These are phyloP conservation scores for Anseranas semipalmata DNA, from an alignment of 2,113 vertebrate genomes.

Conservation along the genomic window DNA sequence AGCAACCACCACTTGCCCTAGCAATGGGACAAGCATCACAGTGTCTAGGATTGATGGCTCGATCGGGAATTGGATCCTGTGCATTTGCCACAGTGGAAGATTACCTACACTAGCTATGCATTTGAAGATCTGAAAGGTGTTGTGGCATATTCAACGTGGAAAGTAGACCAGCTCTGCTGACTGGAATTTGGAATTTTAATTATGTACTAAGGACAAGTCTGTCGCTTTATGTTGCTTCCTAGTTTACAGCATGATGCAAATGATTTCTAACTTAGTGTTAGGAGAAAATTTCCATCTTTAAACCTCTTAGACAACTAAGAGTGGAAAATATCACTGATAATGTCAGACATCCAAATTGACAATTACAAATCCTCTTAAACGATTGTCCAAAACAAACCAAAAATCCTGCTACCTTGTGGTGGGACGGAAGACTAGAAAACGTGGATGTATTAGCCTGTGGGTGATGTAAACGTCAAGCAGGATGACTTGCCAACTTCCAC, in stretches of 20 bases:
- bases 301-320: slow-evolving; percentile 82
- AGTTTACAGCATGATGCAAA: slow-evolving; percentile 95
- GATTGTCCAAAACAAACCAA: slow-evolving; percentile 80
- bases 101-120: slow-evolving; percentile 95
- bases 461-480: slow-evolving; percentile 74
- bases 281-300: slow-evolving; percentile 83
- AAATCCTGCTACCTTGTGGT: slow-evolving; percentile 69
- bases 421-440: slow-evolving; percentile 60
- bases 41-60: slow-evolving; percentile 97
- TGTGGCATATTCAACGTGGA: slow-evolving; percentile 68
- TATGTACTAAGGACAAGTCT: slow-evolving; percentile 87
- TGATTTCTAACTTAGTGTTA: slow-evolving; percentile 88
- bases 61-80: slow-evolving; percentile 93
- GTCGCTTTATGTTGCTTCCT: slow-evolving; percentile 90
- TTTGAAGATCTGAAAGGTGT: slow-evolving; percentile 37
- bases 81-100: slow-evolving; percentile 97
- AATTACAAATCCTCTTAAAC: slow-evolving; percentile 67
- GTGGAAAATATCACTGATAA: slow-evolving; percentile 74
- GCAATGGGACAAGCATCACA: slow-evolving; percentile 95
- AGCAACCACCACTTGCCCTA: slow-evolving; percentile 95
- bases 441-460: slow-evolving; percentile 78
- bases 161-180: slow-evolving; percentile 80
- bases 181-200: slow-evolving; percentile 80
- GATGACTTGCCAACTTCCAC: slow-evolving; percentile 77
- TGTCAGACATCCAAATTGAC: slow-evolving; percentile 75